These are phyloP conservation scores for Caenorhabditis sp. DNA, from an alignment of 2,888 invertebrate species.

Conservation along the genomic window DNA sequence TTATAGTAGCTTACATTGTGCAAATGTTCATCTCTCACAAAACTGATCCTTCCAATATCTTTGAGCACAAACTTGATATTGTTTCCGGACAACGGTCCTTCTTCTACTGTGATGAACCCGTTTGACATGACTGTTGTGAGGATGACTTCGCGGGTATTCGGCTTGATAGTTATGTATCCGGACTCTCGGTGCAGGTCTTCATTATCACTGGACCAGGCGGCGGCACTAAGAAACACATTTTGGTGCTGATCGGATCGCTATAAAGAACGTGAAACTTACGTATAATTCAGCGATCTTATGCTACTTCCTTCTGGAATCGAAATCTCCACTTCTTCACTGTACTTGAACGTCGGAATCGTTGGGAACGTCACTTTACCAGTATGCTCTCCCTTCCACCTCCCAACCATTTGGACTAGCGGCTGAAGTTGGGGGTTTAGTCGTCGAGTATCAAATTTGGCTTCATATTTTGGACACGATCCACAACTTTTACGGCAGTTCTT, in stretches of 20 bases:
- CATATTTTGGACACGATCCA: conserved; percentile 41
- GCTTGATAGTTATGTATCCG: conserved; percentile 53
- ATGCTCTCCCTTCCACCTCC: conserved; percentile 55
- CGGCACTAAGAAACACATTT: conserved; percentile 42
- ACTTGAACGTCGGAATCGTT: conserved; percentile 58
- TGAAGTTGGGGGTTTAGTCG: conserved; percentile 38
- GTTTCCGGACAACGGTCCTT: conserved; percentile 42
- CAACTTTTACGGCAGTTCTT: conserved; percentile 54
- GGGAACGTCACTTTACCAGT: conserved; percentile 54
- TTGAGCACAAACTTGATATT: conserved; percentile 46
- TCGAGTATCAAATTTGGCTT: conserved; percentile 39
- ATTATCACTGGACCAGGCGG: conserved; percentile 54
- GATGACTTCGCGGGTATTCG: conserved; percentile 49
- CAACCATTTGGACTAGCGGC: conserved; percentile 31
- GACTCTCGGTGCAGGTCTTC: conserved; percentile 55
- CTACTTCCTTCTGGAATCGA: conserved; percentile 49
- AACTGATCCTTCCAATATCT: conserved; percentile 58
- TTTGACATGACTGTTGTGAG: conserved; percentile 59
- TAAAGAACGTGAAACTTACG: too few relatives aligned
- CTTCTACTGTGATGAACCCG: conserved; percentile 56
- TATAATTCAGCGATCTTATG: conserved; percentile 47
- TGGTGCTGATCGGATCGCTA: too few relatives aligned
- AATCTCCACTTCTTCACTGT: conserved; percentile 54
- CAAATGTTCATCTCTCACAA: conserved; percentile 56
- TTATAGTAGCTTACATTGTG: conserved; percentile 31